These are phyloP conservation scores for Lycocerus yunnanus DNA, from an alignment of 2,888 invertebrate genomes.

Conservation along the genomic window DNA sequence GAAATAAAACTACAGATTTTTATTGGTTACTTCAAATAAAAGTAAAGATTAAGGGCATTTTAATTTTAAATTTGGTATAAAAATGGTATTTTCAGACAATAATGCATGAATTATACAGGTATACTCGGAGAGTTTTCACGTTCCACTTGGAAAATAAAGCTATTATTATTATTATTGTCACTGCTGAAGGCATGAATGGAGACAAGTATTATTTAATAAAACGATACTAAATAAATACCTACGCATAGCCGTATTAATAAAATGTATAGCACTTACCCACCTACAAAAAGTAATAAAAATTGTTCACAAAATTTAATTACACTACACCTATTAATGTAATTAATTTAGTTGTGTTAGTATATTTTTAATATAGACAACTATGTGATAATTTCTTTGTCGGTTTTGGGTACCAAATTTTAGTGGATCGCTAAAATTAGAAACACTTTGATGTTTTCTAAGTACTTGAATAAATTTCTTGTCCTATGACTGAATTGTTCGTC, in stretches of 20 bases:
- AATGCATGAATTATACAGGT: no score
- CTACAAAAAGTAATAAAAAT: neutral
- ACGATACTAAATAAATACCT: neutral
- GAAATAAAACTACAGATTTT: no score
- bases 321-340: neutral
- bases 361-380: neutral
- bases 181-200: neutral
- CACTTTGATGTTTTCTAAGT: neutral
- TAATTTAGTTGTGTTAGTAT: neutral
- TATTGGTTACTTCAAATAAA: no score
- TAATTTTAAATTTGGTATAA: no score
- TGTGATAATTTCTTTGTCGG: neutral
- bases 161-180: no score
- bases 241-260: neutral
- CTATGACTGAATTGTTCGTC: neutral
- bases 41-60: no score
- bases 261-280: neutral
- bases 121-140: slow-evolving; percentile 4
- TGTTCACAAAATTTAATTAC: neutral
- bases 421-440: neutral
- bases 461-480: neutral
- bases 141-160: neutral
- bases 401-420: neutral
- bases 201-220: neutral
- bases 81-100: no score